Evolutionary conservation across 2,113 vertebrate species (phyloP).

Genomic region (Sisor rabdophorus): DNA sequence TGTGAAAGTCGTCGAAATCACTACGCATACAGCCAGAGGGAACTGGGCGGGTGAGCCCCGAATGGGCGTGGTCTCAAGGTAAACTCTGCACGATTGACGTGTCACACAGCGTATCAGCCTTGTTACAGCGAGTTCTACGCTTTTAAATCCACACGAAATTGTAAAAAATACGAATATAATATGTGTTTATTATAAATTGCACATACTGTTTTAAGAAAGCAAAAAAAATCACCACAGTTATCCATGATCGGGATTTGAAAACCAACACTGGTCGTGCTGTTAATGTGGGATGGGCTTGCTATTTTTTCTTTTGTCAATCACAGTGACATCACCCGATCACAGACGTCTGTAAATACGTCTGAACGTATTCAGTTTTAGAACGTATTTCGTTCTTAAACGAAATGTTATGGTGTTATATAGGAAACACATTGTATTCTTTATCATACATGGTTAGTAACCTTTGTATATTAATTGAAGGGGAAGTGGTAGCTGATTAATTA

Average conservation of each 20-base stretch:
- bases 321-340: background rate
- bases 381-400: background rate
- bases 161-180: too few relatives aligned
- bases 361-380: too few relatives aligned
- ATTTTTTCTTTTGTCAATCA: background rate
- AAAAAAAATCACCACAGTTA: background rate
- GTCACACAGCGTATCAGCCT: background rate
- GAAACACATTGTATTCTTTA: background rate
- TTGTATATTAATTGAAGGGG: background rate
- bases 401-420: background rate
- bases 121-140: background rate
- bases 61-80: slow-evolving; percentile 26
- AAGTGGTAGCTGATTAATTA: too few relatives aligned
- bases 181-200: background rate
- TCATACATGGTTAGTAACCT: too few relatives aligned
- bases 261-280: background rate
- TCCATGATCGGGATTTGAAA: background rate
- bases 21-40: slow-evolving; percentile 31
- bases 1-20: slow-evolving; percentile 36
- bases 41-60: background rate
- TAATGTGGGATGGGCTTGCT: background rate
- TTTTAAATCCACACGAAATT: too few relatives aligned
- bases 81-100: background rate
- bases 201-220: background rate
- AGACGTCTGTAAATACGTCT: background rate